Evolutionary conservation across 2,888 invertebrate genomes (phyloP), one percentile per base, ranked within the genome.

Genomic region (Amphiduros pacificus): DNA sequence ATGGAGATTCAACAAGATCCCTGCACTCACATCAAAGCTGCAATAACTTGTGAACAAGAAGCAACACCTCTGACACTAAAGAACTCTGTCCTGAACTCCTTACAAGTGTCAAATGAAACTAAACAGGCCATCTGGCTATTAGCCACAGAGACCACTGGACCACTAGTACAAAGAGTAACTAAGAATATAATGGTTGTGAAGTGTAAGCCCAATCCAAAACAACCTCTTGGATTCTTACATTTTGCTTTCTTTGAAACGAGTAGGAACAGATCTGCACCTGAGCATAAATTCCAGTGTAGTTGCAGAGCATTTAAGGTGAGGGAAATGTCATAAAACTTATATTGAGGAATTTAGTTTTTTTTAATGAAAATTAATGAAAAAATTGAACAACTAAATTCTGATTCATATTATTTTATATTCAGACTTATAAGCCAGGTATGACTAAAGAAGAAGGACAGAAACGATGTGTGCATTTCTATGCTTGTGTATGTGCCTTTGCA

Each of bases 161-260:
- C 88, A 0, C 78, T 90, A 22, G 89, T 90, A 2, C 90, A 90
- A 78, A 83, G 89, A 69, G 87, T 90, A 28, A 88, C 89, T 0
- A 88, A 88, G 76, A 87, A 86, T 73, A 87, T 89, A 36, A 88
- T 90, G 87, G 89, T 88, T 53, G 89, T 90, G 1, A 89, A 88
- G 75, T 89, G 89, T 75, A 87, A 88, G 78, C 86, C 87, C 9
- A 87, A 86, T 56, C 85, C 87, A 0, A 88, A 88, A 67, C 88
- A 89, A 76, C 89, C 89, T 0, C 83, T 90, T 26, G 90, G 90
- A 11, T 89, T 88, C 77, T 82, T 90, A 36, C 90, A 90, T 78
- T 88, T 89, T 75, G 86, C 79, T 1, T 87, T 89, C 74, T 85
- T 85, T 73, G 81, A 78, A 31, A 74, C 77, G 0, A 61, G 68